Percentiles rank a stretch among this genome's conserved stretches.
These are phyloP conservation scores for Brevimyrus niger DNA, from an alignment of 2,113 vertebrate genomes.

Conservation along the genomic window DNA sequence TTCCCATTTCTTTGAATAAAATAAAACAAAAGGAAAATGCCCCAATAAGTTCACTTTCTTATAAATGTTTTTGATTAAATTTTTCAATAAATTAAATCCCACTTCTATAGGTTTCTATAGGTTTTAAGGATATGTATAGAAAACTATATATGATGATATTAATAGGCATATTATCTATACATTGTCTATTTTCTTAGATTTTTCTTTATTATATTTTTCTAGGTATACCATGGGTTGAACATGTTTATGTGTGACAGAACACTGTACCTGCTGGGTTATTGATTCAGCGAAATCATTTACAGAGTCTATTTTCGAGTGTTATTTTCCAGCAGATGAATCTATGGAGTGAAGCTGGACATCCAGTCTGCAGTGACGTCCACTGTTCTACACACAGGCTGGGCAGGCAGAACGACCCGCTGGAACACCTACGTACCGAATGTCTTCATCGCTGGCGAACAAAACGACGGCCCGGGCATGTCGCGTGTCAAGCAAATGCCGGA, in stretches of 20 bases:
- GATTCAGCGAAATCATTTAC: background rate
- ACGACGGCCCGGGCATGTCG: slow-evolving; percentile 78
- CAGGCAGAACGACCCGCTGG: background rate
- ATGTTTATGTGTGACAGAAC: background rate
- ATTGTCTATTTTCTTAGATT: background rate
- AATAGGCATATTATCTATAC: background rate
- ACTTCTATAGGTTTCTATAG: background rate
- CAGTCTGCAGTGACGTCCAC: background rate
- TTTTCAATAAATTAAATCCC: background rate
- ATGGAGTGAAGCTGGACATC: background rate
- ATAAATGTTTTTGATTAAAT: background rate
- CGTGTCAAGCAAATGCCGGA: slow-evolving; percentile 80
- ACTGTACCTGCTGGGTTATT: background rate
- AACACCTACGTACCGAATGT: slow-evolving; percentile 71
- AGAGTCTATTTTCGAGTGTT: background rate
- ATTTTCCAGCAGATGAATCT: background rate
- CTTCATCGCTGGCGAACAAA: slow-evolving; percentile 87
- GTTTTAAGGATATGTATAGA: background rate
- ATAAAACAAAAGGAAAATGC: background rate
- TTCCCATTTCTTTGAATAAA: background rate
- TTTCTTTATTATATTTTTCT: background rate
- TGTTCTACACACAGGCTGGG: background rate
- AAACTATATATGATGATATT: background rate
- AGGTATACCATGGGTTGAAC: background rate
- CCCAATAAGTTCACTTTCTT: background rate